Base-by-base conservation (phyloP, 1,140 invertebrate genomes). In the Bombus waltoni region DNA sequence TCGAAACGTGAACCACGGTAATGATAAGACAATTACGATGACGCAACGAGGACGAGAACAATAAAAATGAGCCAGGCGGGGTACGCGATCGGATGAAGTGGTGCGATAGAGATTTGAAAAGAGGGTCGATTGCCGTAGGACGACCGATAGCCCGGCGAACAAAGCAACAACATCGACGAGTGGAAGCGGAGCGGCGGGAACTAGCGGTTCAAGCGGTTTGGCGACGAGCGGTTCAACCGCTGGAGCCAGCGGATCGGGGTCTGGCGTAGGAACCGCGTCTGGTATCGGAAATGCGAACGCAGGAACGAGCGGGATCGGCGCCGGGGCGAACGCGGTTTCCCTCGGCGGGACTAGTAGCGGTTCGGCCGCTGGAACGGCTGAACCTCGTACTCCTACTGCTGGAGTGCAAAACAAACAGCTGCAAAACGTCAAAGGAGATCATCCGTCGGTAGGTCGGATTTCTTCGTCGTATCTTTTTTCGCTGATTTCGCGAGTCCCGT, bases 371-470 rank as follows among this genome's bases (percentile, higher is more conserved):
- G 84, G 95, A 95, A 42, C 94, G 90, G 91, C 72, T 28, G 97
- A 96, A 88, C 95, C 96, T 6, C 95, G 97, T 65, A 97, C 97
- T n/a, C 97, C 97, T 9, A 97, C 97, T 13, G 96, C 97, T 0
- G 94, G 94, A 78, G 95, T 96, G 79, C 97, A 97, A 91, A 97
- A 96, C 92, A 97, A 97, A 89, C 96, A 97, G 81, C 96, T 97
- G 75, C 97, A 97, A 92, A 97, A 97, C 96, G 97, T 97, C 93
- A 97, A 97, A 95, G 96, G 96, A 94, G 96, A 97, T 68, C 97
- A 98, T 95, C 97, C 97, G 85, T 97, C 97, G 95, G 97, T 97
- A 96, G 96, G 96, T 40, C 47, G 25, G 11, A 62, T n/a, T 32
- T 35, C 8, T n/a, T 57, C 11, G 96, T 18, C 47, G 25, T 1